Percentiles rank a stretch among this genome's conserved stretches.
phyloP scores from a whole-genome alignment of 2,113 vertebrate species.

The Nesogale talazaci region DNA sequence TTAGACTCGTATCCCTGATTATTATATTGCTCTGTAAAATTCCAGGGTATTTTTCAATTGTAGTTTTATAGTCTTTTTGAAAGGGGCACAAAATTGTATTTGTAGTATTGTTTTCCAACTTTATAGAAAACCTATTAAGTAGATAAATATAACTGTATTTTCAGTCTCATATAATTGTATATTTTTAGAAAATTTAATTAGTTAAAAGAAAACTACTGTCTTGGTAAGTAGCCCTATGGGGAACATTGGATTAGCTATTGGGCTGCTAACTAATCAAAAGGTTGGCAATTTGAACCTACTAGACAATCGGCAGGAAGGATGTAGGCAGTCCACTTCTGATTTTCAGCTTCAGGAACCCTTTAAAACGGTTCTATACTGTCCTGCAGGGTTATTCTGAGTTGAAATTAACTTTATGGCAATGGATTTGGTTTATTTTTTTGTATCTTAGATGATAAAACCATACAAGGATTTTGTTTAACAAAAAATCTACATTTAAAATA shows the following conservation, averaged over 20 bases:
- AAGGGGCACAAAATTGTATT: neutral
- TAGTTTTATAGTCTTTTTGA: neutral
- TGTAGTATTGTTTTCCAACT: slow-evolving; percentile 26
- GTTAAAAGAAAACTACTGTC: neutral
- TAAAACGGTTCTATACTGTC: too few species aligned
- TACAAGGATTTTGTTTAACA: neutral
- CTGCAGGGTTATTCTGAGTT: too few species aligned
- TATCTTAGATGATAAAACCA: neutral
- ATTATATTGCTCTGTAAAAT: slow-evolving; percentile 3
- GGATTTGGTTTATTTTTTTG: too few species aligned
- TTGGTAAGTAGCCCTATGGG: neutral
- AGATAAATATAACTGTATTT: slow-evolving; percentile 13
- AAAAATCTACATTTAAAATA: too few species aligned
- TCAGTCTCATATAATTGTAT: neutral
- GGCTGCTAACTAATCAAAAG: too few species aligned
- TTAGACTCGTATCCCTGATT: neutral
- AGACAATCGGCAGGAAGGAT: too few species aligned
- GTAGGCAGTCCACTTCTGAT: too few species aligned
- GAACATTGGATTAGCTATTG: neutral
- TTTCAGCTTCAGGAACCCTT: too few species aligned
- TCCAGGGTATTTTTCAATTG: neutral
- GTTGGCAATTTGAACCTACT: too few species aligned
- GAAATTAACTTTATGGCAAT: too few species aligned
- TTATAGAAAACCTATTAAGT: slow-evolving; percentile 24
- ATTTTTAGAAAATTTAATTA: slow-evolving; percentile 27